phyloP scores from a whole-genome alignment of 2,888 invertebrate species.

The Hypercompe scribonia region DNA sequence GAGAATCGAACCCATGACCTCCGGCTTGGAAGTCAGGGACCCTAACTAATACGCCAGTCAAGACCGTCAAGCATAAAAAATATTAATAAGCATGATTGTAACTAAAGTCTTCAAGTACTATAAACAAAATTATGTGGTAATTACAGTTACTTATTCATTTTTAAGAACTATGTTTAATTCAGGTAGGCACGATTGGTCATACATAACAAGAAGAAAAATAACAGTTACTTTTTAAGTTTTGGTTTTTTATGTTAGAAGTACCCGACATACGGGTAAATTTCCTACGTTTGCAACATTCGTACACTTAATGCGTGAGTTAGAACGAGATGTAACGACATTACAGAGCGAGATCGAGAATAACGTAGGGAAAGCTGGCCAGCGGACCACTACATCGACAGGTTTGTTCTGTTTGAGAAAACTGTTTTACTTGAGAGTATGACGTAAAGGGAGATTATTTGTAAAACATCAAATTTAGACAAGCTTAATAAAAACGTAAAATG shows the following conservation, averaged over 20 bases:
- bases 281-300: constrained; percentile 62
- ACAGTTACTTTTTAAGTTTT: background rate
- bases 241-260: background rate
- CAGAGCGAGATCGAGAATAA: constrained; percentile 61
- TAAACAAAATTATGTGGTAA: background rate
- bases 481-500: background rate
- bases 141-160: background rate
- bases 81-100: no score
- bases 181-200: background rate
- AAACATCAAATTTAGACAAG: background rate
- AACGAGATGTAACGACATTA: constrained; percentile 57
- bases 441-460: background rate
- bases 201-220: background rate
- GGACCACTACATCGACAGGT: constrained; percentile 66
- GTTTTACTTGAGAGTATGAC: background rate
- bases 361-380: constrained; percentile 78
- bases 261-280: constrained; percentile 32
- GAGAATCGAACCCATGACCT: no score
- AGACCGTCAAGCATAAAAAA: no score
- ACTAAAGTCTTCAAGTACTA: no score
- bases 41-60: no score
- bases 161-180: background rate
- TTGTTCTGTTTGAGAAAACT: constrained; percentile 46
- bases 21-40: no score
- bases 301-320: constrained; percentile 51